These are phyloP conservation scores for Oryzaephilus surinamensis DNA, from an alignment of 1,140 invertebrate genomes.

Conservation along the genomic window DNA sequence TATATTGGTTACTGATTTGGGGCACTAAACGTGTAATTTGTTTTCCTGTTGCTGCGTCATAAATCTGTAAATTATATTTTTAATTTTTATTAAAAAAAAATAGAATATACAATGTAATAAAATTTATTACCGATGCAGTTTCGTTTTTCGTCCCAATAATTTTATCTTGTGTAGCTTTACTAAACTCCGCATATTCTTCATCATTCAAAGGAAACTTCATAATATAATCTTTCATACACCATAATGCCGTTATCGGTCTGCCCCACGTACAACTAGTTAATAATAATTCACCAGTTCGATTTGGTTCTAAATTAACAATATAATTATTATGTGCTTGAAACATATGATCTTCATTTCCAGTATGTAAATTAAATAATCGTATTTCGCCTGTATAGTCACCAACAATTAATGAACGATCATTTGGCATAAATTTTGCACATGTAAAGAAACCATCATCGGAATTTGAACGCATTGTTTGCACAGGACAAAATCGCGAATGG, in stretches of 20 bases:
- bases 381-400: slow-evolving; percentile 84
- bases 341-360: slow-evolving; percentile 64
- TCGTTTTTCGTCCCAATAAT: slow-evolving; percentile 75
- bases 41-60: slow-evolving; percentile 76
- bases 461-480: slow-evolving; percentile 60
- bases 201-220: slow-evolving; percentile 62
- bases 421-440: slow-evolving; percentile 67
- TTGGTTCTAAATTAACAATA: slow-evolving; percentile 66
- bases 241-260: slow-evolving; percentile 71
- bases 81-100: slow-evolving; percentile 57
- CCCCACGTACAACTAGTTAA: slow-evolving; percentile 81
- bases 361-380: slow-evolving; percentile 73
- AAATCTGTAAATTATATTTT: slow-evolving; percentile 73
- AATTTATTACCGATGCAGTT: slow-evolving; percentile 49
- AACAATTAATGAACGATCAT: slow-evolving; percentile 68
- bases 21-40: slow-evolving; percentile 64
- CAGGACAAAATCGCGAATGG: slow-evolving; percentile 83
- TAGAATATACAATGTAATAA: slow-evolving; percentile 13
- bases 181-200: slow-evolving; percentile 87
- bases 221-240: slow-evolving; percentile 70
- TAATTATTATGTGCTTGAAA: slow-evolving; percentile 76
- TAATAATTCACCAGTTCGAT: slow-evolving; percentile 62
- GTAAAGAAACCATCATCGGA: slow-evolving; percentile 74
- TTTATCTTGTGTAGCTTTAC: slow-evolving; percentile 73
- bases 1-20: slow-evolving; percentile 82